Conservation (phyloP, 92 coral and sea anemone genomes). For the Isaurus tuberculatus region DNA sequence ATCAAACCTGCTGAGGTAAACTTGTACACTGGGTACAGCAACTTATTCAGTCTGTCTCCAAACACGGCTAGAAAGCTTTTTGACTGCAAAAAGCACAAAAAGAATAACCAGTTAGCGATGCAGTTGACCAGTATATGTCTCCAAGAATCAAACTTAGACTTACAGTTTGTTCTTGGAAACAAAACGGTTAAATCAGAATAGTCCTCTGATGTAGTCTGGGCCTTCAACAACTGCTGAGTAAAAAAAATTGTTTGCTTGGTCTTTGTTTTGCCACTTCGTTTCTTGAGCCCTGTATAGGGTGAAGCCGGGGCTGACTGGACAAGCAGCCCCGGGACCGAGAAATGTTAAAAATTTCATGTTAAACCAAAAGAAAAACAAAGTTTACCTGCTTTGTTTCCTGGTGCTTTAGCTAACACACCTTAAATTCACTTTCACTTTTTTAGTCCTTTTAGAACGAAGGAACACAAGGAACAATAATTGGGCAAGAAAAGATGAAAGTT, state of each 20-base stretch:
- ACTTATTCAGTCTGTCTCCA: conserved; percentile 1
- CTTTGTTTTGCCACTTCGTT: too few relatives aligned
- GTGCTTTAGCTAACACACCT: not conserved
- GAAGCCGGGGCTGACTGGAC: too few relatives aligned
- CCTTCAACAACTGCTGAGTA: too few relatives aligned
- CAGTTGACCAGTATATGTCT: not conserved
- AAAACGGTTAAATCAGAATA: too few relatives aligned
- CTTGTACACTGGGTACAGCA: conserved; percentile 62
- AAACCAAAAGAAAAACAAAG: not conserved
- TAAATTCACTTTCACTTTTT: not conserved
- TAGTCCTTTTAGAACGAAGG: not conserved
- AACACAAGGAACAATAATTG: not conserved
- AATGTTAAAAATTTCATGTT: not conserved
- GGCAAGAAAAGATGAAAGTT: not conserved
- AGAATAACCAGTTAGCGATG: not conserved
- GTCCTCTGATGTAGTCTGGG: too few relatives aligned
- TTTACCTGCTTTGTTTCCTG: not conserved
- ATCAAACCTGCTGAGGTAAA: conserved; percentile 59
- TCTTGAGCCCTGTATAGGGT: too few relatives aligned
- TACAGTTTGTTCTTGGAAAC: not conserved
- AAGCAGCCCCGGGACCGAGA: not conserved
- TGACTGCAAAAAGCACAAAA: conserved; percentile 13
- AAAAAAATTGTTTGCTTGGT: too few relatives aligned
- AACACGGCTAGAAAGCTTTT: conserved; percentile 24
- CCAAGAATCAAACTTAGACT: not conserved